Conservation (phyloP, 2,113 vertebrate genomes). For the Eulemur rufifrons region DNA sequence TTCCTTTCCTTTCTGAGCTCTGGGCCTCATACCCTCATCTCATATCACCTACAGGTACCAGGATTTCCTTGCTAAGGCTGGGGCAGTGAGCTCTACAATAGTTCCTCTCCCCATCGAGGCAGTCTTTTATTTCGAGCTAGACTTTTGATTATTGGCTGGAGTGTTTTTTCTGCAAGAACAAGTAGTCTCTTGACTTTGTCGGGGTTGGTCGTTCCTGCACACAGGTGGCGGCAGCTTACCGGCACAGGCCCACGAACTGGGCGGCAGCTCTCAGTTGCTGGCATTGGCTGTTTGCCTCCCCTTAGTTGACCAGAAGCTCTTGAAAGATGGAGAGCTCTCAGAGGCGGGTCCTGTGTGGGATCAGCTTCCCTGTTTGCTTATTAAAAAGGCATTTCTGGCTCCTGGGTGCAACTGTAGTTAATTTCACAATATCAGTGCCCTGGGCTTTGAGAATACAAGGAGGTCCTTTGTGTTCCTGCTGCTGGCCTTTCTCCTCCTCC, state of each 20-base stretch:
- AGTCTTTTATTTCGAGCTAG: not conserved
- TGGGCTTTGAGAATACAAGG: not conserved
- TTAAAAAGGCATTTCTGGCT: slow-evolving; percentile 49
- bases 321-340: not conserved
- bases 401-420: not conserved
- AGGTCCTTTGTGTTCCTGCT: slow-evolving; percentile 9
- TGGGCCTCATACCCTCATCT: not conserved
- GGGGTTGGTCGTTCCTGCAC: not conserved
- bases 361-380: slow-evolving; percentile 30
- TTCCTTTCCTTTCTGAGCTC: not conserved
- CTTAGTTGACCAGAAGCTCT: not conserved
- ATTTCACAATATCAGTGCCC: slow-evolving; percentile 6
- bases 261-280: rapidly evolving
- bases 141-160: not conserved
- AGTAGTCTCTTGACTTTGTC: not conserved
- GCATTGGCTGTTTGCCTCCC: not conserved
- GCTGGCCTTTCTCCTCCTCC: not conserved
- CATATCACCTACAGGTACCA: rapidly evolving
- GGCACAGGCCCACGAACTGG: rapidly evolving
- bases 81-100: rapidly evolving
- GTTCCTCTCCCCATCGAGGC: not conserved
- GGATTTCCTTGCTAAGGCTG: not conserved
- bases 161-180: not conserved
- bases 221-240: rapidly evolving
- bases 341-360: not conserved